Base-by-base conservation (phyloP, 2,888 invertebrate genomes). In the Eilema griseolum region DNA sequence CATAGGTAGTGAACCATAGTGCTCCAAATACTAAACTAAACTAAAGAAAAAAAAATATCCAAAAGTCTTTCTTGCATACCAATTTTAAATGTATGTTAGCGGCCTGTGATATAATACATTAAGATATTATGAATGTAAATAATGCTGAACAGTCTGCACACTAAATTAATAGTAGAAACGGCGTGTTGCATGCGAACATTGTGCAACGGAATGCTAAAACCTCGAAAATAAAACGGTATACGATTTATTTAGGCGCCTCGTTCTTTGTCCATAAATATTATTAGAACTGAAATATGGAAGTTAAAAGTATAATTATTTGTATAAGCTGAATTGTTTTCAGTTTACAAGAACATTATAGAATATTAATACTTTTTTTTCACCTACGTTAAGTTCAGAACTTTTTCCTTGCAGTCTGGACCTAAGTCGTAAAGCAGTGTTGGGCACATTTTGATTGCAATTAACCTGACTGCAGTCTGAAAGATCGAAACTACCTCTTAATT, bases 131-230 rank as follows among this genome's bases (percentile, higher is more conserved):
- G 69, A 78, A 77, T 77, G 79, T 78, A 83, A 86, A 86, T 82
- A 82, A 67, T 72, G 71, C 66, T 68, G 67, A 37, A 75, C n/a
- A n/a, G n/a, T n/a, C n/a, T n/a, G n/a, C n/a, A 73, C 74, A 79
- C 76, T 79, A 77, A 77, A 77, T 78, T 74, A 67, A 67, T 31
- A 26, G 62, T 70, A 74, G 68, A 80, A 72, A 78, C 86, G 57
- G 85, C 88, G 88, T 88, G 88, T 77, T 41, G 74, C 88, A 88
- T 88, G 88, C 88, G 75, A 87, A 81, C 76, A 73, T 72, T 74
- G 62, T 76, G 75, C 77, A 79, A 78, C 79, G 69, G 76, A 79
- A 82, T 83, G 82, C 74, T 81, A 77, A 80, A 81, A 82, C 76
- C 66, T 73, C 78, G 74, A 76, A 82, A 82, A 80, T 70, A 79